These are phyloP conservation scores for Dendrolimus houi DNA, from an alignment of 2,888 invertebrate genomes.

Conservation along the genomic window DNA sequence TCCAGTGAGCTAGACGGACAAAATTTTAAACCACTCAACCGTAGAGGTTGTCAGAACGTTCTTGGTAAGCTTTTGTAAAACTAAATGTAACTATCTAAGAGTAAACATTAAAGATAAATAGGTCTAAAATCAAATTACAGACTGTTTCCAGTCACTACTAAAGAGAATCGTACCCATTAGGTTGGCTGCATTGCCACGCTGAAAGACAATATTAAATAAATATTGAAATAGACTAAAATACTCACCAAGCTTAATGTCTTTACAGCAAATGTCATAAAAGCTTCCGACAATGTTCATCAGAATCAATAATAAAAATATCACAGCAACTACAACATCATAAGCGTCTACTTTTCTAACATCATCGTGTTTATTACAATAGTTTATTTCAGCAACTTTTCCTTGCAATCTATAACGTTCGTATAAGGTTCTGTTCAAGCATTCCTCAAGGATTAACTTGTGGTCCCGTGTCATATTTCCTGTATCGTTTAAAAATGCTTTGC, in stretches of 20 bases:
- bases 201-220: too few species aligned
- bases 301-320: conserved; percentile 40
- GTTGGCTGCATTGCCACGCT: too few species aligned
- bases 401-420: conserved; percentile 42
- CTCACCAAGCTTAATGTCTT: conserved; percentile 27
- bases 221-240: too few species aligned
- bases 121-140: too few species aligned
- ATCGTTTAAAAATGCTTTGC: conserved; percentile 24
- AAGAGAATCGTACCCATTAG: too few species aligned
- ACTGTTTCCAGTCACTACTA: too few species aligned
- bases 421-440: conserved; percentile 48
- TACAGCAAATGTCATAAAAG: conserved; percentile 33
- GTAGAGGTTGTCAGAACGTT: too few species aligned
- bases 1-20: too few species aligned
- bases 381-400: conserved; percentile 31
- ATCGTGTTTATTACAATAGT: conserved; percentile 41
- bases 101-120: too few species aligned
- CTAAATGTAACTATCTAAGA: too few species aligned
- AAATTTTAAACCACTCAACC: too few species aligned
- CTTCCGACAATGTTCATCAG: conserved; percentile 45
- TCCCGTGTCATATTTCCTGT: conserved; percentile 17
- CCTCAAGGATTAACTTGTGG: conserved; percentile 37
- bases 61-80: too few species aligned
- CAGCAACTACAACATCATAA: conserved; percentile 39
- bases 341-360: conserved; percentile 29